Percentiles rank a stretch among this genome's conserved stretches.
Conservation (phyloP, 2,797 vertebrate species). For the Nasua narica region DNA sequence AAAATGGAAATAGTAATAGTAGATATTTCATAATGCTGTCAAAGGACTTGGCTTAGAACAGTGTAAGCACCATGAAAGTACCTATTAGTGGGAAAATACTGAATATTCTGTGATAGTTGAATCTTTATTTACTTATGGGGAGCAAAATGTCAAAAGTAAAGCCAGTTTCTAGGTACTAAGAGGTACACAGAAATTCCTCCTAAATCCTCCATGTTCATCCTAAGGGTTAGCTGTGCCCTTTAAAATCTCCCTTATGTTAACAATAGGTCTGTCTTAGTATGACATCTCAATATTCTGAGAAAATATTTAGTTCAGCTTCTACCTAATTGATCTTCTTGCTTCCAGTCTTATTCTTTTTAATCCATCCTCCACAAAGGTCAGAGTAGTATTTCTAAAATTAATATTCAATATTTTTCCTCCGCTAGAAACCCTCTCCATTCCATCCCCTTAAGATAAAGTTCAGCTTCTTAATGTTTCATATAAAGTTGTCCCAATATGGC, state of each 20-base stretch:
- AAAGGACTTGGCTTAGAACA: neutral
- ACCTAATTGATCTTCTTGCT: neutral
- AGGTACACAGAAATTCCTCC: conserved; percentile 9
- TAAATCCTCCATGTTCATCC: neutral
- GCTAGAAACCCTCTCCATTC: neutral
- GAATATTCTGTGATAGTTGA: neutral
- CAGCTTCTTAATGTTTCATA: neutral
- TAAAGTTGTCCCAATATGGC: neutral
- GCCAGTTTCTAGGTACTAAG: neutral
- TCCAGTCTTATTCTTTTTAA: neutral
- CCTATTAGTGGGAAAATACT: conserved; percentile 30
- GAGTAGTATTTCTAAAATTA: neutral
- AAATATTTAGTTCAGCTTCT: neutral
- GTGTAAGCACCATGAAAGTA: neutral
- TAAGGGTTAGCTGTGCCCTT: neutral
- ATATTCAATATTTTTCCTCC: neutral
- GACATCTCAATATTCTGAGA: conserved; percentile 3
- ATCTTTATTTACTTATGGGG: neutral
- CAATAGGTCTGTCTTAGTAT: conserved; percentile 13
- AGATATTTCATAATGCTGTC: neutral
- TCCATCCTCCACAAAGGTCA: neutral
- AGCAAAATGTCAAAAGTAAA: conserved; percentile 34
- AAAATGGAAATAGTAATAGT: conserved; percentile 22
- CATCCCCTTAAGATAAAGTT: neutral
- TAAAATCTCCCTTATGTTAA: conserved; percentile 41